Conservation (phyloP, 1,140 invertebrate species). For the Danaus plexippus region DNA sequence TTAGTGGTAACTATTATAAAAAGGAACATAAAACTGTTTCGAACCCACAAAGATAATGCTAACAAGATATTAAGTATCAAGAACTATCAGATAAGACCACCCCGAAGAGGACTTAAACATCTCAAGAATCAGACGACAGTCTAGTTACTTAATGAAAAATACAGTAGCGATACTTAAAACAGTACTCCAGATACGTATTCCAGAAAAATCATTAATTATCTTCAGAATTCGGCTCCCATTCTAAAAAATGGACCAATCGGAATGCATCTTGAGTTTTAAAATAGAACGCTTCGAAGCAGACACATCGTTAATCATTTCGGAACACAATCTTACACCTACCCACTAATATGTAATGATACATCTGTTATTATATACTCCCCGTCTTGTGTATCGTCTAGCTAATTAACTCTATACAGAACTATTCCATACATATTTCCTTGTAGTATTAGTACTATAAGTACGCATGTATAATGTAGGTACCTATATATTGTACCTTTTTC, state of each 20-base stretch:
- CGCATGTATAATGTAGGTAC: neutral
- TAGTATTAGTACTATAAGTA: no score
- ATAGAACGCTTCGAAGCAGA: slow-evolving; percentile 48
- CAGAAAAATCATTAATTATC: slow-evolving; percentile 55
- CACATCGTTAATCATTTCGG: slow-evolving; percentile 53
- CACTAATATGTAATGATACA: slow-evolving; percentile 29
- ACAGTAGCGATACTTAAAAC: slow-evolving; percentile 37
- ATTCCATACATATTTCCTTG: no score
- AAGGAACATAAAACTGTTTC: no score
- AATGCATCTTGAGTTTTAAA: slow-evolving; percentile 44
- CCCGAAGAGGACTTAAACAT: slow-evolving; percentile 9
- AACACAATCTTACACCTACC: slow-evolving; percentile 35
- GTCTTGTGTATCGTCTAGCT: slow-evolving; percentile 16
- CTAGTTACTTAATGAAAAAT: slow-evolving; percentile 57
- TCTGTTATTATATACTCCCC: slow-evolving; percentile 17
- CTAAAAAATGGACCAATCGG: slow-evolving; percentile 55
- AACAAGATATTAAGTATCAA: no score
- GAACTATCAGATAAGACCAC: no score
- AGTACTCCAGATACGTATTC: slow-evolving; percentile 34
- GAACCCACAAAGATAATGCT: no score
- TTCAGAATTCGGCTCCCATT: slow-evolving; percentile 57
- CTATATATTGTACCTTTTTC: neutral
- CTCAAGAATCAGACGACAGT: slow-evolving; percentile 28
- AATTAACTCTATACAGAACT: slow-evolving; percentile 13
- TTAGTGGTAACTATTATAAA: no score